Percentiles rank a stretch among this genome's conserved stretches.
Evolutionary conservation across 2,797 vertebrate species (phyloP).

Genomic region (Chanos chanos): DNA sequence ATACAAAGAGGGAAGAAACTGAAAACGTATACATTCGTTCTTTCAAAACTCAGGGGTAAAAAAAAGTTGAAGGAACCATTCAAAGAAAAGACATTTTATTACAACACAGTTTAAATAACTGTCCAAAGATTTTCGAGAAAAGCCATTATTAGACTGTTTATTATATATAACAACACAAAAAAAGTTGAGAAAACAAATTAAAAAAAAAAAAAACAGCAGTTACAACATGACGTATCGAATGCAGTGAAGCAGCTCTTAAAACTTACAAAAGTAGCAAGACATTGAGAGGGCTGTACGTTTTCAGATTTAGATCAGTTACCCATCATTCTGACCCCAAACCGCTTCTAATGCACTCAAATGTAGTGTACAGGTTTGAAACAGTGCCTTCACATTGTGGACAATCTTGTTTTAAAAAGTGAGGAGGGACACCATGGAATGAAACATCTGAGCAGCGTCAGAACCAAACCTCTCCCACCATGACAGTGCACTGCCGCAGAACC

Average conservation of each 20-base stretch:
- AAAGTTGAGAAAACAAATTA: slow-evolving; percentile 3
- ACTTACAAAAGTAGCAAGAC: too few relatives aligned
- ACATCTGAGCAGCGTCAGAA: background rate
- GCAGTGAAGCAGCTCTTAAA: background rate
- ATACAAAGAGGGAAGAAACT: too few relatives aligned
- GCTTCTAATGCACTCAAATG: background rate
- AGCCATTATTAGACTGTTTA: slow-evolving; percentile 21
- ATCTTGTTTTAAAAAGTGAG: background rate
- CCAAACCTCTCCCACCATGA: too few relatives aligned
- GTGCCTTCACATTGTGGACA: slow-evolving; percentile 1
- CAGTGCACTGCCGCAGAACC: too few relatives aligned
- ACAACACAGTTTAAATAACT: slow-evolving; percentile 42
- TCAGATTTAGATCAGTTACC: background rate
- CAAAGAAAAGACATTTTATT: slow-evolving; percentile 45
- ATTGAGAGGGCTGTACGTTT: too few relatives aligned
- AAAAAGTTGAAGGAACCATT: background rate
- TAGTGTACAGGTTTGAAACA: too few relatives aligned
- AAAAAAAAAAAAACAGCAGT: background rate
- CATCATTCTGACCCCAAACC: background rate
- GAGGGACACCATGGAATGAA: background rate
- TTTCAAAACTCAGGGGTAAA: background rate
- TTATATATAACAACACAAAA: slow-evolving; percentile 35
- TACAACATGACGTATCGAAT: slow-evolving; percentile 3
- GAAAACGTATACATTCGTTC: too few relatives aligned
- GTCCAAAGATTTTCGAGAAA: slow-evolving; percentile 32